Percentiles rank a stretch among this genome's conserved stretches.
These are phyloP conservation scores for Mellivora capensis DNA, from an alignment of 2,113 vertebrate genomes.

Conservation along the genomic window DNA sequence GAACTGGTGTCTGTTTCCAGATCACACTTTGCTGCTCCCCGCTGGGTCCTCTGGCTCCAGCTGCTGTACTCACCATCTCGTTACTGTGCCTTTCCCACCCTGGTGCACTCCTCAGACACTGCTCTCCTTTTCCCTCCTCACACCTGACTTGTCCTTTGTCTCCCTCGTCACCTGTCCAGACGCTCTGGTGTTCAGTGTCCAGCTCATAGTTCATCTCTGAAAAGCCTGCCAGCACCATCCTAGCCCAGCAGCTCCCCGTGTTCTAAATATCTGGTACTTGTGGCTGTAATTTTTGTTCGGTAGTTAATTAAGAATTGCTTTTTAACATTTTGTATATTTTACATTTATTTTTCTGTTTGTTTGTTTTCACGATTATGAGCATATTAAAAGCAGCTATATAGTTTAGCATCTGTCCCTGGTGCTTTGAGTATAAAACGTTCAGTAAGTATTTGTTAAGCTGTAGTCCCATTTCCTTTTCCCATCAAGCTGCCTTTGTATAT, in stretches of 20 bases:
- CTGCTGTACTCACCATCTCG: neutral
- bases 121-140: neutral
- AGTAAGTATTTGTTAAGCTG: neutral
- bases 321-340: neutral
- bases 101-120: neutral
- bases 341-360: neutral
- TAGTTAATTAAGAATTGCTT: neutral
- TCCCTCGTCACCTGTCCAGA: neutral
- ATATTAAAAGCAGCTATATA: neutral
- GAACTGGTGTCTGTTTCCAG: neutral
- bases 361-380: neutral
- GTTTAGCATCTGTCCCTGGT: neutral
- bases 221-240: neutral
- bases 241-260: neutral
- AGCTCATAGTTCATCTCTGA: neutral
- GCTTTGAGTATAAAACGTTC: neutral
- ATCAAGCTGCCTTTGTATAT: neutral
- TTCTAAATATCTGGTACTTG: neutral
- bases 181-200: neutral
- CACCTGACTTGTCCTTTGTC: neutral
- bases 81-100: too few relatives aligned
- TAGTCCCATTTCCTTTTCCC: neutral
- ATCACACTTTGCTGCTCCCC: neutral
- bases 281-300: neutral
- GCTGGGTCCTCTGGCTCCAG: neutral